Conservation (phyloP, 2,888 invertebrate species). For the Halictus ligatus region DNA sequence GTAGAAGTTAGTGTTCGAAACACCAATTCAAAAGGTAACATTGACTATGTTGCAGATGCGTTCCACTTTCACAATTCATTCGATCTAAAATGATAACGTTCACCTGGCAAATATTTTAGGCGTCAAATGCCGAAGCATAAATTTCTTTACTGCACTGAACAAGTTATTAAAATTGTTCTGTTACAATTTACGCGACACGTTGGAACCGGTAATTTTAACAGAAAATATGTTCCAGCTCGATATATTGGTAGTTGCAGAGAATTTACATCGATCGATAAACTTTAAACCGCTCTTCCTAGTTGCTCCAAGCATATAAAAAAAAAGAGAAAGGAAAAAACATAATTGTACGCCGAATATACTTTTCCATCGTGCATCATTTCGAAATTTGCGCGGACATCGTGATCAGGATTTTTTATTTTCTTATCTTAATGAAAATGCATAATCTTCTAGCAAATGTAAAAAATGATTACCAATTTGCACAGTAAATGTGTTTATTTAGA, state of each 20-base stretch:
- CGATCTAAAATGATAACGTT: neutral
- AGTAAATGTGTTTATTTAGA: neutral
- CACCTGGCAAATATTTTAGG: neutral
- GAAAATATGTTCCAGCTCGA: neutral
- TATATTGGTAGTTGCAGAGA: neutral
- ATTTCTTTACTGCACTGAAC: neutral
- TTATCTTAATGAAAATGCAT: neutral
- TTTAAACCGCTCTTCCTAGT: neutral
- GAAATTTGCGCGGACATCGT: neutral
- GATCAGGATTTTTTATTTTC: neutral
- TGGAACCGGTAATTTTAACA: neutral
- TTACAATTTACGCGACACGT: neutral
- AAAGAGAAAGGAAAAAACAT: neutral
- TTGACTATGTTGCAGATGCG: neutral
- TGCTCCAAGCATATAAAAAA: neutral
- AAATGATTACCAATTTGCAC: slow-evolving; percentile 22
- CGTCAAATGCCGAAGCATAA: neutral
- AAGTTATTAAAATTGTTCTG: slow-evolving; percentile 2
- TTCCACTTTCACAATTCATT: neutral
- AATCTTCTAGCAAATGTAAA: neutral
- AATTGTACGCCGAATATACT: neutral
- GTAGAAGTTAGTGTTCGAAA: neutral
- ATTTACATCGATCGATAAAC: slow-evolving; percentile 8
- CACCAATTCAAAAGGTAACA: neutral
- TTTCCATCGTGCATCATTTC: neutral